Conservation (phyloP, 2,113 vertebrate species). For the Casuarius casuarius region DNA sequence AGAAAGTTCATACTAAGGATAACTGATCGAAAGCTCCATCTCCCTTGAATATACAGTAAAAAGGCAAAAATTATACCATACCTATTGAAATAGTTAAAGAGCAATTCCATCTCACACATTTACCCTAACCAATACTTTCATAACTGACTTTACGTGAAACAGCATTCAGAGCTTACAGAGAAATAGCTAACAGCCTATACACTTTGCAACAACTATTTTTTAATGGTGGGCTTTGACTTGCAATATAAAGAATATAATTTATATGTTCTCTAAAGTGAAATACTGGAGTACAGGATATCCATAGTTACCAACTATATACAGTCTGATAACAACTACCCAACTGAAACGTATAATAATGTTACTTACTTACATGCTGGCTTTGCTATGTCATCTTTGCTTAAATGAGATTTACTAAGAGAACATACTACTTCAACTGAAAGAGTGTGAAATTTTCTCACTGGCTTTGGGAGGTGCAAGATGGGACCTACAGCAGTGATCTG, state of each 20-base stretch:
- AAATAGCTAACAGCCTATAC: background rate
- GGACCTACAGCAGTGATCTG: background rate
- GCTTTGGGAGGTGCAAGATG: background rate
- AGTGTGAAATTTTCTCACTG: background rate
- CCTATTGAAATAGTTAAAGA: background rate
- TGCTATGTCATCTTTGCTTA: background rate
- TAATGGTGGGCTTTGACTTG: background rate
- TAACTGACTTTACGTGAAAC: background rate
- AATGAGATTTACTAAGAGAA: background rate
- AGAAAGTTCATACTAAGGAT: background rate
- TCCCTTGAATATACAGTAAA: background rate
- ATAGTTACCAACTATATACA: background rate
- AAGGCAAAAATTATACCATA: background rate
- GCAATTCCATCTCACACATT: background rate
- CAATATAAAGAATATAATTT: background rate
- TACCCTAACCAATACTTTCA: background rate
- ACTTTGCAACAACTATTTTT: background rate
- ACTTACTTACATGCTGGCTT: background rate
- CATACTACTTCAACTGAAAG: background rate
- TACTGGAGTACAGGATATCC: background rate
- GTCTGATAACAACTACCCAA: background rate
- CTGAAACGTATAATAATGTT: background rate
- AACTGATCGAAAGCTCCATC: background rate
- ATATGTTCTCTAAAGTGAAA: background rate
- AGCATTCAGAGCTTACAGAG: background rate